A percentile compares a stretch with the other conserved stretches of the same genome.
These are phyloP conservation scores for Cantharis lateralis DNA, from an alignment of 2,888 invertebrate genomes.

Conservation along the genomic window DNA sequence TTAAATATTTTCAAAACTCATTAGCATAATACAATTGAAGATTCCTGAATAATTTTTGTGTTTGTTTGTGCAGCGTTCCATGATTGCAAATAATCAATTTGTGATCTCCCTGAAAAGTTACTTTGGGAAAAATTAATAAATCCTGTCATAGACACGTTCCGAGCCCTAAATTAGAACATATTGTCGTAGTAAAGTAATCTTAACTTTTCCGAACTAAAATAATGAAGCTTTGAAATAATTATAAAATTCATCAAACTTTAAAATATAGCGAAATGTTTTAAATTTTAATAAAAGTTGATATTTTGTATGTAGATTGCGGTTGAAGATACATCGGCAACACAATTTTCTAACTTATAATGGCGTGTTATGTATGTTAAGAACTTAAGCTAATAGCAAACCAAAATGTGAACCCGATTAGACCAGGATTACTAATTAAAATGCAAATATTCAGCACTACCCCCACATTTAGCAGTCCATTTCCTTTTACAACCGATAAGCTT, in stretches of 20 bases:
- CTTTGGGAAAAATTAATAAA: neutral
- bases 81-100: no score
- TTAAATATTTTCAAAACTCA: no score
- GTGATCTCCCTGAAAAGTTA: no score
- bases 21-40: no score
- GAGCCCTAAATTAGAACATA: neutral
- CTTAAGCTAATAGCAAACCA: slow-evolving; percentile 18
- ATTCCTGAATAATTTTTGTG: no score
- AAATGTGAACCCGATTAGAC: slow-evolving; percentile 14
- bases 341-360: neutral
- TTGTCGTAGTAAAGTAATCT: neutral
- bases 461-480: slow-evolving; percentile 20
- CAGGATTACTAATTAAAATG: slow-evolving; percentile 18
- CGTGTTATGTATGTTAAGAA: slow-evolving; percentile 10
- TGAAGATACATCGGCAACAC: neutral
- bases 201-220: neutral
- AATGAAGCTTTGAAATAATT: neutral
- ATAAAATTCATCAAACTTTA: neutral
- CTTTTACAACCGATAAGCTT: slow-evolving; percentile 13
- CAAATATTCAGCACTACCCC: slow-evolving; percentile 12
- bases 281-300: neutral
- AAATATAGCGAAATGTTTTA: neutral
- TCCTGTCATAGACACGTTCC: neutral
- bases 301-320: neutral
- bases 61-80: no score